Evolutionary conservation across 2,797 vertebrate genomes (phyloP).

Genomic region (Percopsis omiscomaycus): DNA sequence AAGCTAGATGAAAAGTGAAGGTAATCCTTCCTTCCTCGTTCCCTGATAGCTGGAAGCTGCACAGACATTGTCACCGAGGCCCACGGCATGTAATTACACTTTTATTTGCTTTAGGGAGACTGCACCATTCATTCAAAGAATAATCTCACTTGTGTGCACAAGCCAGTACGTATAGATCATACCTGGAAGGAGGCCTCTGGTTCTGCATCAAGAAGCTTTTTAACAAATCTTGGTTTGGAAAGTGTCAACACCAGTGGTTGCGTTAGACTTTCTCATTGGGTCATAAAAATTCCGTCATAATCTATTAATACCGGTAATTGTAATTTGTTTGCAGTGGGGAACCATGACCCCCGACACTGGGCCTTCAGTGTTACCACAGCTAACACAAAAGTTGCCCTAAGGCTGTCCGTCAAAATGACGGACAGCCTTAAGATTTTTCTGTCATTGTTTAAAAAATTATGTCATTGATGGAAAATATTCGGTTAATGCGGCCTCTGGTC

Average conservation of each 20-base stretch:
- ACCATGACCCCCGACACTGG: too few species aligned
- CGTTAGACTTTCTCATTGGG: too few species aligned
- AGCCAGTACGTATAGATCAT: slow-evolving; percentile 64
- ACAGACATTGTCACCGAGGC: slow-evolving; percentile 68
- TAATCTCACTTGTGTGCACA: slow-evolving; percentile 64
- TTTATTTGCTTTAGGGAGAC: slow-evolving; percentile 78
- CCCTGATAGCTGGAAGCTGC: slow-evolving; percentile 70
- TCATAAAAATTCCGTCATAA: too few species aligned
- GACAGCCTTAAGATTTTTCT: too few species aligned
- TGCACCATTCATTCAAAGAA: slow-evolving; percentile 76
- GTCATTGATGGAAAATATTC: too few species aligned
- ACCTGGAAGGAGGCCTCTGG: slow-evolving; percentile 56
- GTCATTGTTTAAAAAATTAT: too few species aligned
- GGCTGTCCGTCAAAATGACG: too few species aligned
- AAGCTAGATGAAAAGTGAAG: slow-evolving; percentile 70
- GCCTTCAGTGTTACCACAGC: too few species aligned
- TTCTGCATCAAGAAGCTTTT: slow-evolving; percentile 24
- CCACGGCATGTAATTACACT: slow-evolving; percentile 79
- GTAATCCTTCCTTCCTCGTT: slow-evolving; percentile 77
- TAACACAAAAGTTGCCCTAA: too few species aligned
- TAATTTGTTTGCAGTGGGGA: too few species aligned
- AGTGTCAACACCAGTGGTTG: background rate
- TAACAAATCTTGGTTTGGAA: background rate
- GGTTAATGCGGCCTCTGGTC: too few species aligned
- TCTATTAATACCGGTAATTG: too few species aligned